A percentile compares a stretch with the other conserved stretches of the same genome.
Conservation (phyloP, 2,113 vertebrate species). For the Platichthys stellatus region DNA sequence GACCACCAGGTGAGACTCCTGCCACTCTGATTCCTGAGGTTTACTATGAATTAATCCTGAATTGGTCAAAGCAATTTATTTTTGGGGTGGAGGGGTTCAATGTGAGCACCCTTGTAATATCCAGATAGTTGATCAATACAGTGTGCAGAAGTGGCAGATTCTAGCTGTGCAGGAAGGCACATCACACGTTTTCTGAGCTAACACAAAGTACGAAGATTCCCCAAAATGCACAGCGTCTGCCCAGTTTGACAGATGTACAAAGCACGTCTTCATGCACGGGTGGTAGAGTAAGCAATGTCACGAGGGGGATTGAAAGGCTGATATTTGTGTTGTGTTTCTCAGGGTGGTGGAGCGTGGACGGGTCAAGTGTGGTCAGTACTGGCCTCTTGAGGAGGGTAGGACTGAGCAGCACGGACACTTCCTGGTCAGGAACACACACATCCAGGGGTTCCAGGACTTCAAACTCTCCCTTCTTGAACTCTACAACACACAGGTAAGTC, state of each 20-base stretch:
- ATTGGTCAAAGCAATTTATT: not conserved
- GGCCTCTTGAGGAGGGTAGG: conserved; percentile 81
- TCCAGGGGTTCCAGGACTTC: conserved; percentile 84
- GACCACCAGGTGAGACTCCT: conserved; percentile 82
- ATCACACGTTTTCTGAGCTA: not conserved
- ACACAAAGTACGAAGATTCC: not conserved
- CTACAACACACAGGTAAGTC: conserved; percentile 80
- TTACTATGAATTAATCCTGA: not conserved
- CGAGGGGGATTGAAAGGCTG: not conserved
- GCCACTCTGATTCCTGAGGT: not conserved
- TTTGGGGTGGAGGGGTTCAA: not conserved
- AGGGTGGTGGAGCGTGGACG: conserved; percentile 85
- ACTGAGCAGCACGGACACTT: conserved; percentile 82
- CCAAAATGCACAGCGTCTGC: not conserved
- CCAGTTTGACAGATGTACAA: not conserved
- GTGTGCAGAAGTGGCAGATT: not conserved
- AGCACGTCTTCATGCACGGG: not conserved
- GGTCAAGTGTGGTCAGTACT: conserved; percentile 86
- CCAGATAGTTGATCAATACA: not conserved
- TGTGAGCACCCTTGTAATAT: not conserved
- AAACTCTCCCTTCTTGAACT: conserved; percentile 83
- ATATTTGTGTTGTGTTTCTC: conserved; percentile 14
- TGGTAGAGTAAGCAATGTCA: not conserved
- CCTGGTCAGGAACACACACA: conserved; percentile 78
- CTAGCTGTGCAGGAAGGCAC: not conserved